These are phyloP conservation scores for Aix galericulata DNA, from an alignment of 2,113 vertebrate species.

Conservation along the genomic window DNA sequence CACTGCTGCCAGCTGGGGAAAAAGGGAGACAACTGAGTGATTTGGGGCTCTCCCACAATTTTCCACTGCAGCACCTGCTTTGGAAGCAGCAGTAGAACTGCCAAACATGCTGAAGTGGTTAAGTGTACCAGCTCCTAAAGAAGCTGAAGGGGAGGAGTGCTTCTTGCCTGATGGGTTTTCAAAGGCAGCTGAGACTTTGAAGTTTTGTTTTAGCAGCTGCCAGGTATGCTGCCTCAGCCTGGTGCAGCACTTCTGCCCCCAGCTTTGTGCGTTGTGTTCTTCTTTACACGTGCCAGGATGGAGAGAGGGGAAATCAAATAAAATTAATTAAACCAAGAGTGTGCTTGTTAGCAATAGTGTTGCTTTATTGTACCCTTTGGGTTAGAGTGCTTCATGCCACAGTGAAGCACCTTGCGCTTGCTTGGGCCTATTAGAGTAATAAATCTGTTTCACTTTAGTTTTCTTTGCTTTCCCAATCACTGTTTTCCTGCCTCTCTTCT, in stretches of 20 bases:
- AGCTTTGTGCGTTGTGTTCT: conserved; percentile 33
- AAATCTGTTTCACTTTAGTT: not conserved
- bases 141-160: conserved; percentile 85
- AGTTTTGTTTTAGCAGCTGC: conserved; percentile 87
- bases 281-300: conserved; percentile 26
- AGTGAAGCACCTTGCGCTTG: not conserved
- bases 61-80: conserved; percentile 51
- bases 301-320: not conserved
- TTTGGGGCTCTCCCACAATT: not conserved
- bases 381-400: not conserved
- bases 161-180: conserved; percentile 83
- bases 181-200: conserved; percentile 89
- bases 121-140: conserved; percentile 83
- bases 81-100: conserved; percentile 63
- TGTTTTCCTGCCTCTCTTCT: not conserved
- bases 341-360: not conserved
- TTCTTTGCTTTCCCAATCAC: not conserved
- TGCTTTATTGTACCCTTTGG: conserved; percentile 1
- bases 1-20: not conserved
- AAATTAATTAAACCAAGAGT: not conserved
- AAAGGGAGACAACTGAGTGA: not conserved
- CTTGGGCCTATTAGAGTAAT: not conserved
- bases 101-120: conserved; percentile 94
- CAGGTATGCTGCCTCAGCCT: conserved; percentile 90
- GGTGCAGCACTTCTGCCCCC: conserved; percentile 57